Base-by-base conservation (phyloP, 2,113 vertebrate species). In the Pseudolaguvia tuberculata region DNA sequence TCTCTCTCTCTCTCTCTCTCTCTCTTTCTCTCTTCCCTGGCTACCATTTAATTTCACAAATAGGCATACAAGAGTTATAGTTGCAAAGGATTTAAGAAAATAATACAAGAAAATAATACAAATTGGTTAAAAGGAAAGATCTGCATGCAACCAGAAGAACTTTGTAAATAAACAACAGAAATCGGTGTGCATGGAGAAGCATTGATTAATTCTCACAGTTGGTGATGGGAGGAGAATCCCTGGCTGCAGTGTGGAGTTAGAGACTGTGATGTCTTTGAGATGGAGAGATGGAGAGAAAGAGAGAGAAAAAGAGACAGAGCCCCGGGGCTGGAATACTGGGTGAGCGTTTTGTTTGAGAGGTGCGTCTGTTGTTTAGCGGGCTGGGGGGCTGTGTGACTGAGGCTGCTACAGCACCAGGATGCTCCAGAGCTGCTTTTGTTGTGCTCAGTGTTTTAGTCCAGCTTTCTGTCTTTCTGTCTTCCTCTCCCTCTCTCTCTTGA, bases 321-420 rank as follows among this genome's bases (percentile, higher is more conserved):
- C 71, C 66, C 23, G 79, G 57, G 66, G 77, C 79, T 55, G 72
- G 78, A 76, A 75, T 73, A 63, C 76, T 75, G 61, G 72, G 72
- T 74, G 81, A 78, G 82, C 70, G 74, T 85, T 67, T 48, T 67
- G 63, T 67, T 55, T 77, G 57, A 72, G 78, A 78, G 80, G 74
- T 78, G 70, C 82, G 89, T 87, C 86, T 86, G 87, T 88, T 87
- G 85, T 89, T 89, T 86, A 87, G 87, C 56, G 84, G 87, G 48
- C 86, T 83, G 83, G 87, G 63, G 86, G 88, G 89, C 87, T 88
- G 85, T 82, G 80, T 83, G 87, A 87, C 84, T 88, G 83, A 78
- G 85, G 55, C 76, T 81, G 57, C 63, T 53, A 31, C 42, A 67
- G 72, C 79, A 74, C 80, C 52, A 81, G 79, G 84, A 86, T 82